Percentiles rank a stretch among this genome's conserved stretches.
These are phyloP conservation scores for Pterois miles DNA, from an alignment of 2,797 vertebrate species.

Conservation along the genomic window DNA sequence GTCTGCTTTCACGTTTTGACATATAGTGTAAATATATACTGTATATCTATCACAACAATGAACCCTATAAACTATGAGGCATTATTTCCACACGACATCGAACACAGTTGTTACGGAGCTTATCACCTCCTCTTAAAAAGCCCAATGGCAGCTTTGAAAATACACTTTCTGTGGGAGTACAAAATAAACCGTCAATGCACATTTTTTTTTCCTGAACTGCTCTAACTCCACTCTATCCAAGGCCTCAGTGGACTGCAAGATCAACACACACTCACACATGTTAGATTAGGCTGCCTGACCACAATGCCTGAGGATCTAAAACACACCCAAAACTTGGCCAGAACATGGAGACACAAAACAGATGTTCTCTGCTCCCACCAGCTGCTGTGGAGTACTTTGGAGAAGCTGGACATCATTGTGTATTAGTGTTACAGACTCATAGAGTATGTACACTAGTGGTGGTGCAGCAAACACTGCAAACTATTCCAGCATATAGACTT, in stretches of 20 bases:
- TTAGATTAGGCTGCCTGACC: constrained; percentile 39
- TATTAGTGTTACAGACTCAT: constrained; percentile 50
- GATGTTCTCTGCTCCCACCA: constrained; percentile 68
- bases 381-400: constrained; percentile 61
- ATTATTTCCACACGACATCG: constrained; percentile 26
- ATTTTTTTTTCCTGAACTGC: constrained; percentile 33
- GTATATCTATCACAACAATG: constrained; percentile 26
- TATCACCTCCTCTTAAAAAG: neutral
- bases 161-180: constrained; percentile 1
- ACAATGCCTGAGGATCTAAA: constrained; percentile 39
- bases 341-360: constrained; percentile 52
- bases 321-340: constrained; percentile 50
- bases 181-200: constrained; percentile 1
- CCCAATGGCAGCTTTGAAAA: constrained; percentile 21
- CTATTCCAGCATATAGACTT: neutral
- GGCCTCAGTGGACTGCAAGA: neutral
- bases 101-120: constrained; percentile 1
- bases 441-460: neutral
- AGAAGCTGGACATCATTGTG: constrained; percentile 54
- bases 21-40: neutral
- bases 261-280: constrained; percentile 31
- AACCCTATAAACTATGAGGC: constrained; percentile 5
- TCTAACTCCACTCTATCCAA: neutral
- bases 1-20: neutral
- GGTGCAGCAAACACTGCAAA: constrained; percentile 18